Conservation (phyloP, 2,113 vertebrate species). For the Circaetus cinerascens region DNA sequence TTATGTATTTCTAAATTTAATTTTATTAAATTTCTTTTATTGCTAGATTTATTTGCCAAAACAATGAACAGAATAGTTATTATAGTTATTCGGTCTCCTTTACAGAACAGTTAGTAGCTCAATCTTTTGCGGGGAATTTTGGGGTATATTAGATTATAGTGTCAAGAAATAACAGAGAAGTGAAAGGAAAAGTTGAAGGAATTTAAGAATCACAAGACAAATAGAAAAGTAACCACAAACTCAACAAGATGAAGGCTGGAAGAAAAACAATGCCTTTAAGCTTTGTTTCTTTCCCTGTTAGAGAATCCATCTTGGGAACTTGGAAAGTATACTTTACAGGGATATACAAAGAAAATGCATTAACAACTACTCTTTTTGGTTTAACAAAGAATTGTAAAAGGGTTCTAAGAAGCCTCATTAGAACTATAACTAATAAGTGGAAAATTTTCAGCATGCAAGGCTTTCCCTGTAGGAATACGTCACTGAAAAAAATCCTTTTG, state of each 20-base stretch:
- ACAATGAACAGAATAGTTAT: not conserved
- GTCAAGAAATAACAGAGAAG: not conserved
- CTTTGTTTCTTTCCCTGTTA: not conserved
- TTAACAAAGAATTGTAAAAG: not conserved
- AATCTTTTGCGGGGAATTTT: not conserved
- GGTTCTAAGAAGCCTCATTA: not conserved
- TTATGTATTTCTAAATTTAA: not conserved
- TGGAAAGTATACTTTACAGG: not conserved
- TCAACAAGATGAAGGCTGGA: not conserved
- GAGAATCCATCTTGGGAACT: not conserved
- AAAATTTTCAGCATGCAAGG: not conserved
- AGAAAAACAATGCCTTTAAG: not conserved
- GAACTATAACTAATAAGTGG: not conserved
- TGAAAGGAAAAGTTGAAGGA: not conserved
- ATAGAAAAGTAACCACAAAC: not conserved
- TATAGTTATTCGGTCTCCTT: not conserved
- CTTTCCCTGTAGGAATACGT: not conserved
- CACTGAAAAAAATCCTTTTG: not conserved
- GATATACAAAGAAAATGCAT: not conserved
- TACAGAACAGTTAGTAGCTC: not conserved
- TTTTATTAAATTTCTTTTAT: not conserved
- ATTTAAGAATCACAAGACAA: not conserved
- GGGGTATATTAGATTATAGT: not conserved
- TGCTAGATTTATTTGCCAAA: not conserved
- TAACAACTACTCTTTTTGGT: not conserved